Evolutionary conservation across 2,797 vertebrate species (phyloP), one percentile per base, ranked within the genome.

Genomic region (Alosa sapidissima): DNA sequence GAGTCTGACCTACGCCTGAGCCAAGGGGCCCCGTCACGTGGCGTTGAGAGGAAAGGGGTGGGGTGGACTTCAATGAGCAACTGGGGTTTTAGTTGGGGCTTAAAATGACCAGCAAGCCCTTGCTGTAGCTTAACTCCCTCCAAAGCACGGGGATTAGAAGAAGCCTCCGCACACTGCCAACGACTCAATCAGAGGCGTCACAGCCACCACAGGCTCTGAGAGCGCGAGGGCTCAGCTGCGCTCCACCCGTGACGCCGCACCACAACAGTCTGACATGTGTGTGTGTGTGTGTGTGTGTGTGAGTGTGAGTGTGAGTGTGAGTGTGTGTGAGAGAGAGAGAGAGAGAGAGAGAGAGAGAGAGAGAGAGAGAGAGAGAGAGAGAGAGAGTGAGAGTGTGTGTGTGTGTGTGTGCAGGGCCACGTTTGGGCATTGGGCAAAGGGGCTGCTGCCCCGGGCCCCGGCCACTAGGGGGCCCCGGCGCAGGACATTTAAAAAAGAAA

Each of bases 21-120:
- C 65, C 65, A 47, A 47, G 11, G 16, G 65, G 14, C 65, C 41
- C 24, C 5, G 28, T 78, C 72, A 78, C 72, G 36, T 78, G 72
- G 16, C 41, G 9, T 0, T 8, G 36, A 78, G 36, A 45, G 72
- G 19, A 78, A 2, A 8, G 41, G 62, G 65, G 52, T 54, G 52
- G 11, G 52, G 11, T 55, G 54, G 16, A 55, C 16, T 78, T 78
- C 72, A 36, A 78, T 78, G 72, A 47, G 14, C 14, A 45, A 41
- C 33, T 41, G 16, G 41, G 72, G 72, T 19, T 72, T 72, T 78
- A 78, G 72, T 21, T 36, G 41, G 72, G 72, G 72, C 72, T 78
- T 78, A 78, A 78, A 78, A 47, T 78, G 72, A 47, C 72, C 65
- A 72, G 65, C 28, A 28, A 72, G 65, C 11, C 65, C 65, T 36